Percentiles rank a stretch among this genome's conserved stretches.
phyloP scores from a whole-genome alignment of 53 echinoderm and acorn worm species.

The Holothuria leucospilota region DNA sequence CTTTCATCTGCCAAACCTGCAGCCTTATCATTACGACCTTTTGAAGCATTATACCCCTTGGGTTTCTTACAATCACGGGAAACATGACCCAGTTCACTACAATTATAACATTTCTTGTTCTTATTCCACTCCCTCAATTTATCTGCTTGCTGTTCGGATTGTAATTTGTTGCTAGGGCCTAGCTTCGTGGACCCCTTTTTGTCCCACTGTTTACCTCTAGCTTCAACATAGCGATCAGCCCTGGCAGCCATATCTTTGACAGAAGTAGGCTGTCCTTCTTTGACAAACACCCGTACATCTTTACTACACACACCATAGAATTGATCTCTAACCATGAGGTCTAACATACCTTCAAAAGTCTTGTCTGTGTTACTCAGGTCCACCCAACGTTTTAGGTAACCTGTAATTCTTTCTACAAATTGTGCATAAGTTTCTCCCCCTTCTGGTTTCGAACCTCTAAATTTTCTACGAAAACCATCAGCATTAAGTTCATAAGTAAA shows the following conservation, averaged over 20 bases:
- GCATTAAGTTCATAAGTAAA: constrained; percentile 59
- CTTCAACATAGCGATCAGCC: constrained; percentile 70
- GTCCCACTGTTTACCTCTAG: constrained; percentile 18
- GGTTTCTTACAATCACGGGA: constrained; percentile 6
- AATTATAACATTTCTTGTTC: constrained; percentile 27
- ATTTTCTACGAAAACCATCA: constrained; percentile 71
- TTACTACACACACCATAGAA: constrained; percentile 50
- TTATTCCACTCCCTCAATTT: background rate
- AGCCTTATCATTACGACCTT: too few relatives aligned
- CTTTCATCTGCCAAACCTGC: too few relatives aligned
- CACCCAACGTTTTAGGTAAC: constrained; percentile 64
- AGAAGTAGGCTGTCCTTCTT: constrained; percentile 53
- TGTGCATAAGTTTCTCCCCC: constrained; percentile 27
- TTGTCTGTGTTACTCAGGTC: constrained; percentile 49
- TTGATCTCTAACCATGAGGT: constrained; percentile 3
- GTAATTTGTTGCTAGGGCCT: too few relatives aligned
- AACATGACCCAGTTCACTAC: constrained; percentile 18
- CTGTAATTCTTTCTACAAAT: constrained; percentile 47
- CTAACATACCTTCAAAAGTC: constrained; percentile 48
- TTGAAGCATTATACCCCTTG: background rate
- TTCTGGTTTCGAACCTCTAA: constrained; percentile 55
- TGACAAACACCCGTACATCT: constrained; percentile 65
- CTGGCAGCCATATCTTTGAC: constrained; percentile 39
- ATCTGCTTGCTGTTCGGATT: background rate
- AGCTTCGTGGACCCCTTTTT: background rate